Evolutionary conservation across 2,888 invertebrate genomes (phyloP).

Genomic region (Lycocerus yunnanus): DNA sequence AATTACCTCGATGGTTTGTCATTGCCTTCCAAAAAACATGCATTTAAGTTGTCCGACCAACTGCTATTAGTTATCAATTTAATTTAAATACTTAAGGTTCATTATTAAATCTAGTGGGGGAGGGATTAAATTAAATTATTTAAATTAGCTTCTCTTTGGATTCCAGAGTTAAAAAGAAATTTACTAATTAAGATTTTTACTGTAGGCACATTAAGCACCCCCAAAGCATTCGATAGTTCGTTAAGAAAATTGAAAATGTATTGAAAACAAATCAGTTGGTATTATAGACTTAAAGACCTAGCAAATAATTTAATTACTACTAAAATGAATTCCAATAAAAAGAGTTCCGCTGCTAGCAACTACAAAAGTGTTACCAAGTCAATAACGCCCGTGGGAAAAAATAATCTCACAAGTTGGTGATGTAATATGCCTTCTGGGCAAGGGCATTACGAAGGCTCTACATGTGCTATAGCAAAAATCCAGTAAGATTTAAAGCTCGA

Average conservation of each 20-base stretch:
- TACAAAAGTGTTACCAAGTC: neutral
- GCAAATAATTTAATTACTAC: neutral
- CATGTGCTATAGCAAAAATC: neutral
- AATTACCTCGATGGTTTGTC: too few species aligned
- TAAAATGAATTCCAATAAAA: neutral
- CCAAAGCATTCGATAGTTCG: neutral
- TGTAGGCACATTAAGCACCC: too few species aligned
- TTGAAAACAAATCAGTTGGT: neutral
- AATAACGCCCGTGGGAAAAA: neutral
- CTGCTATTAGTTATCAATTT: too few species aligned
- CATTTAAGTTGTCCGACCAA: too few species aligned
- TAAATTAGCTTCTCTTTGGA: too few species aligned
- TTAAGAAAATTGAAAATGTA: neutral
- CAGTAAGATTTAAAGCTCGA: neutral
- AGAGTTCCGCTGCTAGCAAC: neutral
- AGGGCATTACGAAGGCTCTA: neutral
- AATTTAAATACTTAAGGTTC: too few species aligned
- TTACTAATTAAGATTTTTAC: neutral
- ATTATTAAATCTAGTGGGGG: too few species aligned
- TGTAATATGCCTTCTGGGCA: neutral
- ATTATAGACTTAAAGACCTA: neutral
- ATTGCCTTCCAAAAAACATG: too few species aligned
- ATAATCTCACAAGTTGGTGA: neutral
- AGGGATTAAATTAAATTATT: too few species aligned
- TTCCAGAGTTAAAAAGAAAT: neutral